Evolutionary conservation across 1,140 invertebrate genomes (phyloP), one percentile per base, ranked within the genome.

Genomic region (Ericerus pela): DNA sequence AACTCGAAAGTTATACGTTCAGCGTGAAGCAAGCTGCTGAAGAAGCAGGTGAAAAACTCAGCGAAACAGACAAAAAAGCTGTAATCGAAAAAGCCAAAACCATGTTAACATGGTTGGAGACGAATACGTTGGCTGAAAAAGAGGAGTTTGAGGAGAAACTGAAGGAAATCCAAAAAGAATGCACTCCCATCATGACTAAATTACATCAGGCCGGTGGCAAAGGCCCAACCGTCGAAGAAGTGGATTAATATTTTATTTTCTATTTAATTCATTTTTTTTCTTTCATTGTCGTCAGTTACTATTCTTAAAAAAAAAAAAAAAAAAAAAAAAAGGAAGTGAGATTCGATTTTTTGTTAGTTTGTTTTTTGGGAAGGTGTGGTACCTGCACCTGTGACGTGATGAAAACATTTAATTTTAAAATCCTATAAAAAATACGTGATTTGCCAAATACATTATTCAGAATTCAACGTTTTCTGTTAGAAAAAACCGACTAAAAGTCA

Each of bases 101-200:
- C 0, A 43, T 58, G 1, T 38, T 61, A 10, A 51, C 73, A 79
- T 60, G 59, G 59, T 41, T 60, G 36, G 59, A 60, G 5, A 55
- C 57, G 4, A 60, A 60, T 18, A 51, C 59, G 3, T 65, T 84
- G 16, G 86, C 86, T 1, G 79, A 84, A 55, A 83, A 84, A 61
- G 78, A 83, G 8, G 84, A 89, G 61, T 82, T 79, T 59, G 85
- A 87, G 56, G 71, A 82, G 58, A 82, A 79, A 59, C 66, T 86
- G 54, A 82, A 85, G 61, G 77, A 83, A 28, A 67, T 85, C 5
- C 82, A 86, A 63, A 70, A 70, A n/a, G 72, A 80, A 3, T 86
- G 82, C 59, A 71, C 76, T 28, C 81, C 84, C 0, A 74, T 85
- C 36, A 86, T 89, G 79, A 75, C 79, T 62, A 88, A 87, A 64